A percentile compares a stretch with the other conserved stretches of the same genome.
phyloP scores from a whole-genome alignment of 2,113 vertebrate genomes.

The Ciconia stormi region DNA sequence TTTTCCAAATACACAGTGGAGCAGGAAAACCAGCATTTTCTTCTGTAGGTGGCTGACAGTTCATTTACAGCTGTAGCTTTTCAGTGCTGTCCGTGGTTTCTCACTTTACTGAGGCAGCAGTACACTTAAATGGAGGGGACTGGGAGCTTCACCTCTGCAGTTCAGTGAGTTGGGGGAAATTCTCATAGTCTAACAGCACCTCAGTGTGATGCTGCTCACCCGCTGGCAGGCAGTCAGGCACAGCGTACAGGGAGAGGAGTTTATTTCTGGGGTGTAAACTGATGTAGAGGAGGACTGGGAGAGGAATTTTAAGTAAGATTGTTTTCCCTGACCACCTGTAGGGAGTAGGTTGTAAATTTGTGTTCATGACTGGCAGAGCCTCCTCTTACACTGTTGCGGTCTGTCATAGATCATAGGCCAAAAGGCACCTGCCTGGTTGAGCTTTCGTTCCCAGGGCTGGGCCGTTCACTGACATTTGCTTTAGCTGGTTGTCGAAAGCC shows the following conservation, averaged over 20 bases:
- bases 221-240: neutral
- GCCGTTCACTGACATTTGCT: neutral
- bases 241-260: neutral
- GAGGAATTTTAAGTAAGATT: neutral
- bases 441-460: neutral
- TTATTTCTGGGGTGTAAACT: neutral
- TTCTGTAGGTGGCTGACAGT: neutral
- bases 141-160: neutral
- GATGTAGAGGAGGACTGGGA: neutral
- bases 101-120: neutral
- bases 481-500: neutral
- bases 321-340: neutral
- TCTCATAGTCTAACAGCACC: neutral
- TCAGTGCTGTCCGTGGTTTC: neutral
- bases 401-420: neutral
- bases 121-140: neutral
- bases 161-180: neutral
- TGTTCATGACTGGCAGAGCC: neutral
- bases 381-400: neutral
- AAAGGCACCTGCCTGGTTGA: neutral
- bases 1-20: neutral
- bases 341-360: neutral
- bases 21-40: neutral
- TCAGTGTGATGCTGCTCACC: neutral
- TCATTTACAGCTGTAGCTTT: neutral